Conservation (phyloP, 1,140 invertebrate genomes). For the Tetragonula clypearis region DNA sequence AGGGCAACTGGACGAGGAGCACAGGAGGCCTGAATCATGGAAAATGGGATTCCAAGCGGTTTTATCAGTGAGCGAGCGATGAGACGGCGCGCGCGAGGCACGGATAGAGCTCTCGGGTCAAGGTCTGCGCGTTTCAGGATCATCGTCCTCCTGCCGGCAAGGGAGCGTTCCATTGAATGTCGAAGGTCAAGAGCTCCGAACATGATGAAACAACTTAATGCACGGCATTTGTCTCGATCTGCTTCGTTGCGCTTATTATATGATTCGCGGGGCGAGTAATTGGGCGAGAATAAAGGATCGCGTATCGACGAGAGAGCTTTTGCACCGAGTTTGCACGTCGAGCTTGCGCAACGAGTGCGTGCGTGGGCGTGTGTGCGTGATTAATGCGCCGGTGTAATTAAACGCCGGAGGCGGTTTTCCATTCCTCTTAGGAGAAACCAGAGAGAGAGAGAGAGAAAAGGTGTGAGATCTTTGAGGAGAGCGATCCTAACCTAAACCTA, state of each 20-base stretch:
- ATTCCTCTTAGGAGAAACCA: not conserved
- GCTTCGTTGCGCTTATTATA: slow-evolving; percentile 48
- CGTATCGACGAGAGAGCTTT: not conserved
- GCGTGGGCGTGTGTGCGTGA: slow-evolving; percentile 28
- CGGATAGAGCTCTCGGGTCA: slow-evolving; percentile 40
- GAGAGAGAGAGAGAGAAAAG: no score
- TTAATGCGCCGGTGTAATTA: slow-evolving; percentile 44
- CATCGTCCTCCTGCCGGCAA: slow-evolving; percentile 49
- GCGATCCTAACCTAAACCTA: no score
- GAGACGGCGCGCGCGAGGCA: slow-evolving; percentile 19
- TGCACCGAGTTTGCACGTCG: no score
- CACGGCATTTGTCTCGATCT: slow-evolving; percentile 45
- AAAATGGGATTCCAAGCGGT: not conserved
- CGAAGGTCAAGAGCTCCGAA: slow-evolving; percentile 53
- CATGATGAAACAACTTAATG: slow-evolving; percentile 46
- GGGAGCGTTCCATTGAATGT: slow-evolving; percentile 56
- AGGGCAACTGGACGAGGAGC: no score
- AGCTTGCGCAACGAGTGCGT: slow-evolving; percentile 16
- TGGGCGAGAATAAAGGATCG: no score
- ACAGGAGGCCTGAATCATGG: not conserved
- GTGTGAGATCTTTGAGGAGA: not conserved
- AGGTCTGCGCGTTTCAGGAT: slow-evolving; percentile 55
- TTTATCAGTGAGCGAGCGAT: slow-evolving; percentile 39
- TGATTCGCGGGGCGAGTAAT: not conserved
- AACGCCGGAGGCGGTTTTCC: slow-evolving; percentile 23